Percentiles rank a stretch among this genome's conserved stretches.
phyloP scores from a whole-genome alignment of 2,888 invertebrate genomes.

The Cryptophagus acutangulus region DNA sequence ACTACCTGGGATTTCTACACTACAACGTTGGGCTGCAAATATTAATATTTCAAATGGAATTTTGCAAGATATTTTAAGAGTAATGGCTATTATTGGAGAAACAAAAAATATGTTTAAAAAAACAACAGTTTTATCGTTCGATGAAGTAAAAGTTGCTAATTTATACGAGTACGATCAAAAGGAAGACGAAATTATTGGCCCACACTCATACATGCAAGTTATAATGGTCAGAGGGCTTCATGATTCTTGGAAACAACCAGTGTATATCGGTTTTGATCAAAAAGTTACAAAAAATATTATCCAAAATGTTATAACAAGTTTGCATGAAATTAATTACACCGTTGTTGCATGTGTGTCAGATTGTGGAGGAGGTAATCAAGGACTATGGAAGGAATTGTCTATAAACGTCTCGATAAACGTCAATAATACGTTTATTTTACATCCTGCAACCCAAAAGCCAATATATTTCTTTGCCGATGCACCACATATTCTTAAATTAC shows the following conservation, averaged over 20 bases:
- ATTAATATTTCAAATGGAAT: constrained; percentile 14
- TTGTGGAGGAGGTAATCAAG: constrained; percentile 24
- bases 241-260: constrained; percentile 22
- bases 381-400: constrained; percentile 22
- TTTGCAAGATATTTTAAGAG: constrained; percentile 8
- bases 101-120: constrained; percentile 7
- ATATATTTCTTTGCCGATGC: constrained; percentile 25
- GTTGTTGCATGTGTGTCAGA: constrained; percentile 28
- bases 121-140: constrained; percentile 5
- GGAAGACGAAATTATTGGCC: constrained; percentile 10
- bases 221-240: constrained; percentile 16
- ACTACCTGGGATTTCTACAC: constrained; percentile 21
- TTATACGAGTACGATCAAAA: constrained; percentile 12
- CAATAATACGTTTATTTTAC: constrained; percentile 16
- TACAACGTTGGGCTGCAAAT: constrained; percentile 27
- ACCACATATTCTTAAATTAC: constrained; percentile 27
- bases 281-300: constrained; percentile 18
- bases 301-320: constrained; percentile 18
- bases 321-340: constrained; percentile 14
- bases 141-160: constrained; percentile 10
- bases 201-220: constrained; percentile 13
- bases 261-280: constrained; percentile 18
- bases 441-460: constrained; percentile 16
- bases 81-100: constrained; percentile 8
- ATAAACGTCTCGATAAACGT: constrained; percentile 10